Base-by-base conservation (phyloP, 2,113 vertebrate species). In the Tetrax tetrax region DNA sequence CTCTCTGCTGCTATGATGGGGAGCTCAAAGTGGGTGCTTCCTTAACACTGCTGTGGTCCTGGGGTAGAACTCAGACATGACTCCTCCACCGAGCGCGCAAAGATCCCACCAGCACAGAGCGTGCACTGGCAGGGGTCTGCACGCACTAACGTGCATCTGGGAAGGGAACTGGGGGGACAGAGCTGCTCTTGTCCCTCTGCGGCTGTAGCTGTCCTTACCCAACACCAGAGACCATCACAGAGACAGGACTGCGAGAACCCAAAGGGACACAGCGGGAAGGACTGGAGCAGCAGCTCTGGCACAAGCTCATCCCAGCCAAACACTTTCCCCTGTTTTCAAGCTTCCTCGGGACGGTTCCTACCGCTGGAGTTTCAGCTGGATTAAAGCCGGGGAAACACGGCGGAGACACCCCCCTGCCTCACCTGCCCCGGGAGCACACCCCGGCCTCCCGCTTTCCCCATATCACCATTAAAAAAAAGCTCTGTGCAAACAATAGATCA, bases 401-500 rank as follows among this genome's bases (percentile, higher is more conserved):
- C 71, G 76, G 53, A 70, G 79, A n/a, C 48, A 9, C 25, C 64
- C 86, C 12, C 12, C 25, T 21, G 63, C 72, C 77, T 94, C 83
- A 95, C 95, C 90, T 94, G 94, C 60, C 83, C 79, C 7, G 1
- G 71, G 65, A 78, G 61, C 75, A 56, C 83, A 51, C 50, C 86
- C 90, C 27, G 7, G 87, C 90, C 90, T 72, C 76, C 83, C 12
- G 78, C 87, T 37, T 60, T 45, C 80, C 83, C 70, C n/a, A 1
- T 28, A 89, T 92, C 41, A 21, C 83, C 82, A 28, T 1, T 14
- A 28, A 85, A 87, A 92, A 94, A 95, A 65, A 63, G 23, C 92
- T 93, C 86, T 70, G 72, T 87, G 94, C 95, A 95, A 96, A 97
- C 95, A 97, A 97, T 82, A 91, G 96, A 96, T 97, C 97, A 95